These are phyloP conservation scores for Dryococelus australis DNA, from an alignment of 2,888 invertebrate genomes.

Conservation along the genomic window DNA sequence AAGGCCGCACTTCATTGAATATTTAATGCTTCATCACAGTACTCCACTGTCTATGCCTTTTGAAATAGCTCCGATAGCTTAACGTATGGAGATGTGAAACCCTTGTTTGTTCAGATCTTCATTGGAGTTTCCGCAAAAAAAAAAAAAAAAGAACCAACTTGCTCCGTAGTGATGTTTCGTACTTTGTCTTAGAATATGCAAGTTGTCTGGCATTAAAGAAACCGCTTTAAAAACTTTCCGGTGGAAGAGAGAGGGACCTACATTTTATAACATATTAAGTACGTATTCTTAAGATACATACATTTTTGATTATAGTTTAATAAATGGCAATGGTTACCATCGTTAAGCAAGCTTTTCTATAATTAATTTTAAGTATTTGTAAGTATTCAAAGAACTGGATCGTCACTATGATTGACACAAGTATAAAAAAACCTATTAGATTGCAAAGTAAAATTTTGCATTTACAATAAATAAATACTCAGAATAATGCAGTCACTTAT, in stretches of 20 bases:
- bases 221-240: neutral
- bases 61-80: slow-evolving; percentile 44
- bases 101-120: slow-evolving; percentile 44
- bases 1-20: slow-evolving; percentile 45
- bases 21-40: slow-evolving; percentile 47
- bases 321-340: too few species aligned
- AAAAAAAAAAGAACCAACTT: slow-evolving; percentile 13
- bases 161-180: slow-evolving; percentile 18
- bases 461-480: too few species aligned
- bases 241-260: neutral
- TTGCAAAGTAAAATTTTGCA: too few species aligned
- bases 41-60: slow-evolving; percentile 45
- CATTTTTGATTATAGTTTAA: too few species aligned
- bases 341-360: too few species aligned
- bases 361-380: too few species aligned
- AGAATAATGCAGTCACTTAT: too few species aligned
- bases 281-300: too few species aligned
- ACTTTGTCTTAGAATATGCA: neutral
- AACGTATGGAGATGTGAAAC: slow-evolving; percentile 39
- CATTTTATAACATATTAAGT: neutral
- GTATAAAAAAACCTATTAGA: too few species aligned
- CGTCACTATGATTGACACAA: too few species aligned
- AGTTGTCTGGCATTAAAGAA: neutral
- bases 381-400: too few species aligned
- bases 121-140: slow-evolving; percentile 40